Conservation (phyloP, 2,113 vertebrate genomes). For the Sander vitreus region DNA sequence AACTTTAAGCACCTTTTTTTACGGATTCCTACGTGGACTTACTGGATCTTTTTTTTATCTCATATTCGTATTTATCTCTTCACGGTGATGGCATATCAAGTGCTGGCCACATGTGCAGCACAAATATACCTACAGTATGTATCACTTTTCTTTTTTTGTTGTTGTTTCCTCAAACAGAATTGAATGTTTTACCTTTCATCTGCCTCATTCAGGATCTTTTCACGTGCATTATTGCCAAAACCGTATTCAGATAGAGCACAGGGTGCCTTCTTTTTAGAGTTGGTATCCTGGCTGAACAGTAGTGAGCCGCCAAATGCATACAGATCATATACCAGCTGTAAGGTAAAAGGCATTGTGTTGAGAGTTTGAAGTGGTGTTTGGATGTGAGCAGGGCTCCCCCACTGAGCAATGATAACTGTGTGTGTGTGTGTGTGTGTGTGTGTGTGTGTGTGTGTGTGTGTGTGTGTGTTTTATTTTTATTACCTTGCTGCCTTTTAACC, state of each 20-base stretch:
- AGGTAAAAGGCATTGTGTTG: conserved; percentile 32
- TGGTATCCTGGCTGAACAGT: conserved; percentile 24
- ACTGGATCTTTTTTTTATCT: conserved; percentile 56
- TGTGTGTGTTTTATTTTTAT: too few relatives aligned
- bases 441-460: conserved; percentile 15
- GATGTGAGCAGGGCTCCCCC: conserved; percentile 82
- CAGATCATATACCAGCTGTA: conserved; percentile 48
- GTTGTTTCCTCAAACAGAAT: conserved; percentile 42
- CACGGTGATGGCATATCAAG: conserved; percentile 23
- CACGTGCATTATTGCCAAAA: conserved; percentile 38
- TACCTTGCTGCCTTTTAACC: conserved; percentile 75
- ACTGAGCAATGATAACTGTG: conserved; percentile 68
- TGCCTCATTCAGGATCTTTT: conserved; percentile 60
- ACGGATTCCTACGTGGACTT: conserved; percentile 64
- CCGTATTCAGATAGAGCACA: conserved; percentile 25
- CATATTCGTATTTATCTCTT: conserved; percentile 57
- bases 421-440: conserved; percentile 21
- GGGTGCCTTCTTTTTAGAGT: conserved; percentile 11
- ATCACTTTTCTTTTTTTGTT: background rate
- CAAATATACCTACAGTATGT: conserved; percentile 17
- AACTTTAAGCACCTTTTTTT: conserved; percentile 75
- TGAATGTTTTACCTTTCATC: conserved; percentile 71
- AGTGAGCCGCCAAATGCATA: conserved; percentile 27
- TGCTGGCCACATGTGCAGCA: conserved; percentile 57
- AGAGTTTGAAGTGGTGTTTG: conserved; percentile 44